Conservation (phyloP, 2,113 vertebrate genomes). For the Callipepla squamata region DNA sequence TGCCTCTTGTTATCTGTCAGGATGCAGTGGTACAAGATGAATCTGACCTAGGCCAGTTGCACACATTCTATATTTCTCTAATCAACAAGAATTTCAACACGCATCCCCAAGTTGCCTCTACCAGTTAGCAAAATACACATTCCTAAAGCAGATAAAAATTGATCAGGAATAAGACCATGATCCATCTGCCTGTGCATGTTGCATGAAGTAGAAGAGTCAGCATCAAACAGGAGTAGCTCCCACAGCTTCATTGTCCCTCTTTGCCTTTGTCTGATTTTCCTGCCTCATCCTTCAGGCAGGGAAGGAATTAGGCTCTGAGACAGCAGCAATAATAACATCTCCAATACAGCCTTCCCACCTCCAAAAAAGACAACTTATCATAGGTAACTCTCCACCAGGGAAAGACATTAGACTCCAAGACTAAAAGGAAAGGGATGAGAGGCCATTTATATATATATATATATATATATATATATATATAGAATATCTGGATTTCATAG, state of each 20-base stretch:
- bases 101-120: background rate
- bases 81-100: background rate
- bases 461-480: too few relatives aligned
- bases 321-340: background rate
- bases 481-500: background rate
- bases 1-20: background rate
- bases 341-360: background rate
- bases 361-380: background rate
- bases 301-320: background rate
- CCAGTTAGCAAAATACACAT: background rate
- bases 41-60: background rate
- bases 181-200: fast-evolving
- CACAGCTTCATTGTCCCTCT: background rate
- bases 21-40: background rate
- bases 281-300: background rate
- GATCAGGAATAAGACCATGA: background rate
- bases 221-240: background rate
- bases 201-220: background rate
- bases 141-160: background rate
- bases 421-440: background rate
- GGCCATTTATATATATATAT: background rate
- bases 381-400: background rate
- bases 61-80: background rate
- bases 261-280: background rate
- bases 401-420: background rate